phyloP scores from a whole-genome alignment of 2,888 invertebrate genomes.

The Spicauda simplicius region DNA sequence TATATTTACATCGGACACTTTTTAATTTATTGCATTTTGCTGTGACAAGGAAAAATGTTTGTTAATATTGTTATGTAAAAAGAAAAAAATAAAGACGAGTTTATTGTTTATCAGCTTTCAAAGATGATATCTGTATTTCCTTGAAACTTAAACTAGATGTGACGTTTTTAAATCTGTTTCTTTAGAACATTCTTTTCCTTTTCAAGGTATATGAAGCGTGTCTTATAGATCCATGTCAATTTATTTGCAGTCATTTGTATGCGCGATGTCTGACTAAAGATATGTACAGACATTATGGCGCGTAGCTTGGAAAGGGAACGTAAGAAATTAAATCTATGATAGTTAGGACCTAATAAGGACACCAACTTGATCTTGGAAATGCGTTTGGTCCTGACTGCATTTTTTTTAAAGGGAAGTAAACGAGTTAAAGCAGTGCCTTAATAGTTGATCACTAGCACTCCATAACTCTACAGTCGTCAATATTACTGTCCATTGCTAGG shows the following conservation, averaged over 20 bases:
- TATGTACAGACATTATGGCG: slow-evolving; percentile 16
- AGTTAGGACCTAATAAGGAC: slow-evolving; percentile 15
- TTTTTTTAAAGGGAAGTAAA: neutral
- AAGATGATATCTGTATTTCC: neutral
- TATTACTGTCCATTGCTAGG: too few species aligned
- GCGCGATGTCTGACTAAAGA: slow-evolving; percentile 14
- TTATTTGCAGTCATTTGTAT: slow-evolving; percentile 19
- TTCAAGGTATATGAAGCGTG: neutral
- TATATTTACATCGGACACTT: too few species aligned
- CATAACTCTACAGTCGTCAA: too few species aligned
- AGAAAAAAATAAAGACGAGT: too few species aligned
- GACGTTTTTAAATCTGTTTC: too few species aligned
- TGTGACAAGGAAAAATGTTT: too few species aligned
- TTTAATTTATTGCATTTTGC: too few species aligned
- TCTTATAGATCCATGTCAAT: neutral
- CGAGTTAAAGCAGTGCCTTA: neutral
- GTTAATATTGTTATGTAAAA: too few species aligned
- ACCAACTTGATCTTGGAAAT: slow-evolving; percentile 15
- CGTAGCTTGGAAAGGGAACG: slow-evolving; percentile 2
- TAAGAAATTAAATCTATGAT: slow-evolving; percentile 24
- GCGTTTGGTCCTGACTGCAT: slow-evolving; percentile 1
- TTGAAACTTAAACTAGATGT: too few species aligned
- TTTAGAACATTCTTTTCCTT: too few species aligned
- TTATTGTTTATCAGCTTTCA: too few species aligned
- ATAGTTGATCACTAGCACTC: neutral